Conservation (phyloP, 2,888 invertebrate species). For the Noctuana brunneofusca region DNA sequence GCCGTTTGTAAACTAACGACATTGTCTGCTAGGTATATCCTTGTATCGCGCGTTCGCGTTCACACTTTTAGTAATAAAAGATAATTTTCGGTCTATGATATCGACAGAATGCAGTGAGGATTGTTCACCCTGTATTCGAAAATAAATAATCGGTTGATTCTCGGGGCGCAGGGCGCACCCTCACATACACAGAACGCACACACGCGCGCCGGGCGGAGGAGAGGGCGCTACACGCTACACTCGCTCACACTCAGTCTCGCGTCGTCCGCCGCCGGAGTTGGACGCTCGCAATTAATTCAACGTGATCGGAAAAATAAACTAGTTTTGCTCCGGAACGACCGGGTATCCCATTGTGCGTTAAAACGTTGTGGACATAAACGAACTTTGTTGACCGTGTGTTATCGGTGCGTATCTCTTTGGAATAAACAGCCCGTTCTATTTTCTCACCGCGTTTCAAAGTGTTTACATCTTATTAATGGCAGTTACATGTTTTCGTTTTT, state of each 20-base stretch:
- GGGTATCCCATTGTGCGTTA: conserved; percentile 64
- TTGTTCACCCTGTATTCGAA: conserved; percentile 65
- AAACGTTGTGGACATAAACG: conserved; percentile 66
- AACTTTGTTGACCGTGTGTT: conserved; percentile 66
- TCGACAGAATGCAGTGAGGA: conserved; percentile 50
- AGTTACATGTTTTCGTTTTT: conserved; percentile 35
- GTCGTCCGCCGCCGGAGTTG: conserved; percentile 68
- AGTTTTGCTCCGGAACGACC: conserved; percentile 75
- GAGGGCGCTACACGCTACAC: conserved; percentile 63
- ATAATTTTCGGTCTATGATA: conserved; percentile 38
- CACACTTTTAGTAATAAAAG: conserved; percentile 36
- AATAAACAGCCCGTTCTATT: conserved; percentile 33
- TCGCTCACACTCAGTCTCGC: conserved; percentile 79
- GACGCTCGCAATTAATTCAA: conserved; percentile 65
- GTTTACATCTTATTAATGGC: conserved; percentile 43
- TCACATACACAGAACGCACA: conserved; percentile 55
- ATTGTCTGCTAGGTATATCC: conserved; percentile 44
- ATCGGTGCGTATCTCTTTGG: conserved; percentile 66
- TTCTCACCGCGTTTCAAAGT: conserved; percentile 31
- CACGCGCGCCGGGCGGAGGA: conserved; percentile 60
- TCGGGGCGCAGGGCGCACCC: conserved; percentile 61
- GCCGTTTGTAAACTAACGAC: conserved; percentile 69
- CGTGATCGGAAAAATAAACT: conserved; percentile 76
- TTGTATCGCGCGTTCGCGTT: conserved; percentile 35
- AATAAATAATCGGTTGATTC: conserved; percentile 67